phyloP scores from a whole-genome alignment of 1,140 invertebrate species.

The Drosophila mauritiana region DNA sequence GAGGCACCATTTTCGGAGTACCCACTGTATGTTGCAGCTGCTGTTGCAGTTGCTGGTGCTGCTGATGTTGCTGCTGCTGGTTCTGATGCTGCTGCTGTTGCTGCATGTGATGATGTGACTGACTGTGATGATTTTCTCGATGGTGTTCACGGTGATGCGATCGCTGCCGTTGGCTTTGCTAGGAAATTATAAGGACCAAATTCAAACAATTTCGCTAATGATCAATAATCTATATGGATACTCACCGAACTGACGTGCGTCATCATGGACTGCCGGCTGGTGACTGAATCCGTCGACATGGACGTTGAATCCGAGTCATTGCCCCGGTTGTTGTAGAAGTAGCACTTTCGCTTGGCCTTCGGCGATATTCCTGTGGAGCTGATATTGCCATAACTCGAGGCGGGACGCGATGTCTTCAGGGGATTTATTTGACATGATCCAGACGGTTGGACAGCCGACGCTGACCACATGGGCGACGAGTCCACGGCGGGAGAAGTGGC shows the following conservation, averaged over 20 bases:
- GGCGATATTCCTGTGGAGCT: conserved; percentile 78
- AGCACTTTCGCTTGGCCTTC: conserved; percentile 76
- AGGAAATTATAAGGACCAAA: not conserved
- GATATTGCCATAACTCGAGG: conserved; percentile 84
- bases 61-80: conserved; percentile 40
- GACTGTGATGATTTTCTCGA: conserved; percentile 41
- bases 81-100: conserved; percentile 36
- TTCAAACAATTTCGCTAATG: no score
- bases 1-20: conserved; percentile 60
- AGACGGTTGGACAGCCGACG: conserved; percentile 39
- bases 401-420: conserved; percentile 79
- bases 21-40: conserved; percentile 45
- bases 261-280: conserved; percentile 87
- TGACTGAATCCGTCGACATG: conserved; percentile 88
- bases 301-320: conserved; percentile 88
- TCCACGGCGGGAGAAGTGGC: conserved; percentile 62
- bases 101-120: conserved; percentile 48
- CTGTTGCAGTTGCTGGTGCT: conserved; percentile 24
- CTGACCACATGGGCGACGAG: conserved; percentile 70
- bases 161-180: conserved; percentile 71
- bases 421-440: conserved; percentile 59
- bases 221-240: not conserved
- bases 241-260: conserved; percentile 86
- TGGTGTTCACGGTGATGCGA: conserved; percentile 45
- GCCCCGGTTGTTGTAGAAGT: conserved; percentile 63